Percentiles rank a stretch among this genome's conserved stretches.
Evolutionary conservation across 2,113 vertebrate species (phyloP).

Genomic region (Dendrocopos noguchii): DNA sequence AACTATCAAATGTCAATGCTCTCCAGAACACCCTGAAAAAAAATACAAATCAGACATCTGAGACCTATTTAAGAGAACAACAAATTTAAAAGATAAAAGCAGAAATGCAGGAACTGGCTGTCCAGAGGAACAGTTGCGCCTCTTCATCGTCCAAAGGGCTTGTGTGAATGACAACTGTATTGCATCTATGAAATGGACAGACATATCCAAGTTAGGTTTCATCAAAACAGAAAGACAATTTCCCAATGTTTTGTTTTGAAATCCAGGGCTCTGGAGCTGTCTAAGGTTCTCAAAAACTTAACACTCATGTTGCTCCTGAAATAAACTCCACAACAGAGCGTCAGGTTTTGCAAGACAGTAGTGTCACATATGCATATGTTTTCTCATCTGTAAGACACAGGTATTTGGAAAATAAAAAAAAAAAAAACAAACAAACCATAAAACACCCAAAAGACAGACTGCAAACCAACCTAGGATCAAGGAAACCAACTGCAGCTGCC

Average conservation of each 20-base stretch:
- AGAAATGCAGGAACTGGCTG: background rate
- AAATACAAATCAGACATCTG: background rate
- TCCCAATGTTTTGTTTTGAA: background rate
- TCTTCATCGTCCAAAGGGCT: background rate
- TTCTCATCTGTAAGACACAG: background rate
- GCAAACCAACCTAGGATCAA: background rate
- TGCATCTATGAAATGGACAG: background rate
- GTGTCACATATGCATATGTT: background rate
- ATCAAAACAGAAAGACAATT: background rate
- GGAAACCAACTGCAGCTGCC: background rate
- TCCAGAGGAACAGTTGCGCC: background rate
- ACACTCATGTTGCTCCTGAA: background rate
- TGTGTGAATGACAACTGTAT: background rate
- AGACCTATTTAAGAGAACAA: background rate
- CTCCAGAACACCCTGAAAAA: background rate
- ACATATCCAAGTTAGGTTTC: rapidly evolving
- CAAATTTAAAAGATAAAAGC: background rate
- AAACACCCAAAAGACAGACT: background rate
- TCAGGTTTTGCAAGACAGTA: background rate
- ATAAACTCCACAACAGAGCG: background rate
- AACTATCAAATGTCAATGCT: background rate
- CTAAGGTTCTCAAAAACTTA: background rate
- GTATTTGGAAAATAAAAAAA: background rate
- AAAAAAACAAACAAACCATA: background rate
- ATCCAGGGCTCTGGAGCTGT: background rate